phyloP scores from a whole-genome alignment of 2,113 vertebrate genomes.

The Pollachius pollachius region DNA sequence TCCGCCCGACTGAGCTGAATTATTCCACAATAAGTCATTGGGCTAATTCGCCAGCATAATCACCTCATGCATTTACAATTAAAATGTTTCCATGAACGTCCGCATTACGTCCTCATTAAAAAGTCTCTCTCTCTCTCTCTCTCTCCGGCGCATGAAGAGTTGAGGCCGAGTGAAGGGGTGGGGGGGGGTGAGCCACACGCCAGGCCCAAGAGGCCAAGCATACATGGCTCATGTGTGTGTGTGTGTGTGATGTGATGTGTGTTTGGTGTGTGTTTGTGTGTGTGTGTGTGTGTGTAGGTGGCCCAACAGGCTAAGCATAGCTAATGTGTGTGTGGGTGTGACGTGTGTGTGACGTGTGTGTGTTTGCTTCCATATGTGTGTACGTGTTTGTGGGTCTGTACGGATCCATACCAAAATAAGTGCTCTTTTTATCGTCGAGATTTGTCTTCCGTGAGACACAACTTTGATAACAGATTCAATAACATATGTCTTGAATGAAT shows the following conservation, averaged over 20 bases:
- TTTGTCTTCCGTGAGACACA: too few species aligned
- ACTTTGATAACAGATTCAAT: not conserved
- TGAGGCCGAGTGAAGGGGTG: slow-evolving; percentile 29
- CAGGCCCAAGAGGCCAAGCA: slow-evolving; percentile 22
- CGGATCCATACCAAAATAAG: too few species aligned
- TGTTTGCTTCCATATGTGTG: too few species aligned
- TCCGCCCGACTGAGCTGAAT: slow-evolving; percentile 67
- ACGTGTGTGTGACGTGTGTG: too few species aligned
- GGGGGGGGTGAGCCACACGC: slow-evolving; percentile 25
- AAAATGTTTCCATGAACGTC: slow-evolving; percentile 69
- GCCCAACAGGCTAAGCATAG: slow-evolving; percentile 24
- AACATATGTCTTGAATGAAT: not conserved
- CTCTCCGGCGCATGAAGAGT: slow-evolving; percentile 59
- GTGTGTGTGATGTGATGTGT: not conserved
- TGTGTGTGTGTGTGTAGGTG: not conserved
- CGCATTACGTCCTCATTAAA: slow-evolving; percentile 58
- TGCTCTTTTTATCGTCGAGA: too few species aligned
- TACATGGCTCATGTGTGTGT: slow-evolving; percentile 23
- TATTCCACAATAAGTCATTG: slow-evolving; percentile 72
- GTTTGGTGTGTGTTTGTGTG: slow-evolving; percentile 6
- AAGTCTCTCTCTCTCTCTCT: slow-evolving; percentile 33
- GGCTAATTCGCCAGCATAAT: slow-evolving; percentile 77
- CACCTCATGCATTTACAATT: slow-evolving; percentile 77
- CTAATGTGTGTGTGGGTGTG: too few species aligned
- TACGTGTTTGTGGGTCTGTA: not conserved